Evolutionary conservation across 1,140 invertebrate genomes (phyloP), one percentile per base, ranked within the genome.

Genomic region (Leptinotarsa lineolata): DNA sequence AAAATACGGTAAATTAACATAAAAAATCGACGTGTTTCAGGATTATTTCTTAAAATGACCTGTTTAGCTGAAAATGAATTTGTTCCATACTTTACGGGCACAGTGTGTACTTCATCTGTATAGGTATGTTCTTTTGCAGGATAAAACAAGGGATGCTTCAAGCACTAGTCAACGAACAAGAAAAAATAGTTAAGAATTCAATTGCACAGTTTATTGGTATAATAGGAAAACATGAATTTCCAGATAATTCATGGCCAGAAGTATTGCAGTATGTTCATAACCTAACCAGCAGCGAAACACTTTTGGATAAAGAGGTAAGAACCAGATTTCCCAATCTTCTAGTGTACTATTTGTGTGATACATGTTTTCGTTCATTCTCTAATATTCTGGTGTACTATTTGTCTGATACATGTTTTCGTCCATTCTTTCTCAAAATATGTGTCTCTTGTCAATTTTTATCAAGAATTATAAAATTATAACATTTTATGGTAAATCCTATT

Each of bases 191-290:
- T 1, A 89, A 89, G 77, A 91, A 89, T 81, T 81, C 88, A 4
- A 89, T 92, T 72, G 89, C 89, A 13, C 89, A 91, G 79, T 84
- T 92, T 66, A 86, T 92, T 76, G 93, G 90, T 20, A 86, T 88
- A 2, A 85, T 94, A 68, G 88, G 91, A 20, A 92, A 91, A 74
- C 92, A 93, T 84, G 93, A 94, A 84, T 85, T 92, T 68, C 86
- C 89, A 13, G 86, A 86, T 54, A 88, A 90, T 77, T 79, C 83
- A 12, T 94, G 92, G 92, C 89, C 88, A 11, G 90, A 93, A 78
- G 81, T 94, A 45, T 86, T 94, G 59, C 87, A 91, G 72, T 92
- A 93, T 79, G 84, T 94, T 63, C 85, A 90, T 72, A 86, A 87
- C 59, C 84, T 88, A 24, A 86, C 87, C 48, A 86, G 85, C 30